A percentile compares a stretch with the other conserved stretches of the same genome.
phyloP scores from a whole-genome alignment of 2,888 invertebrate genomes.

The Pegoplata infirma region DNA sequence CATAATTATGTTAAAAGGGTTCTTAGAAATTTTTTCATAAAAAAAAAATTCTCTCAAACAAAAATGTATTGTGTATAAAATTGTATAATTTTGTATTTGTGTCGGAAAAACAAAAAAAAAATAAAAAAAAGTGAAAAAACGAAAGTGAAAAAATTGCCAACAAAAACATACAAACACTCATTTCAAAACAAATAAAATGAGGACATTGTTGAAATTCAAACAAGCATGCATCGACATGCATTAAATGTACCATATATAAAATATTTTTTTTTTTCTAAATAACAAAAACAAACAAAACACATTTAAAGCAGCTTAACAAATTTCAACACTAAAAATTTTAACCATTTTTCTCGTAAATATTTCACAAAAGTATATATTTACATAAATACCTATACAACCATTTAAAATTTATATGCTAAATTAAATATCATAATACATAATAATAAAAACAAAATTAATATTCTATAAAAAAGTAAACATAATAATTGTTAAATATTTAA shows the following conservation, averaged over 20 bases:
- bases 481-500: not conserved
- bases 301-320: not conserved
- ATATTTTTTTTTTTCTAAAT: too few species aligned
- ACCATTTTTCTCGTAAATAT: too few species aligned
- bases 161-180: too few species aligned
- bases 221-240: constrained; percentile 14
- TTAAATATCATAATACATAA: constrained; percentile 5
- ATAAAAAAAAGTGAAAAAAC: not conserved
- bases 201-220: constrained; percentile 30
- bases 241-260: constrained; percentile 27
- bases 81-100: not conserved
- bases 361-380: not conserved
- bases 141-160: constrained; percentile 8
- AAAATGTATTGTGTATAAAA: constrained; percentile 17
- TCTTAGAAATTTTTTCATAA: constrained; percentile 31
- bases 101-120: not conserved
- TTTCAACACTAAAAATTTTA: too few species aligned
- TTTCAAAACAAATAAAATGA: constrained; percentile 8
- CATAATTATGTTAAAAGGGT: constrained; percentile 55
- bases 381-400: not conserved
- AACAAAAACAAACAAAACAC: not conserved
- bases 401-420: constrained; percentile 20
- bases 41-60: constrained; percentile 18
- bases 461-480: not conserved
- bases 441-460: constrained; percentile 6